Percentiles rank a stretch among this genome's conserved stretches.
Evolutionary conservation across 2,797 vertebrate genomes (phyloP).

Genomic region (Coluber constrictor): DNA sequence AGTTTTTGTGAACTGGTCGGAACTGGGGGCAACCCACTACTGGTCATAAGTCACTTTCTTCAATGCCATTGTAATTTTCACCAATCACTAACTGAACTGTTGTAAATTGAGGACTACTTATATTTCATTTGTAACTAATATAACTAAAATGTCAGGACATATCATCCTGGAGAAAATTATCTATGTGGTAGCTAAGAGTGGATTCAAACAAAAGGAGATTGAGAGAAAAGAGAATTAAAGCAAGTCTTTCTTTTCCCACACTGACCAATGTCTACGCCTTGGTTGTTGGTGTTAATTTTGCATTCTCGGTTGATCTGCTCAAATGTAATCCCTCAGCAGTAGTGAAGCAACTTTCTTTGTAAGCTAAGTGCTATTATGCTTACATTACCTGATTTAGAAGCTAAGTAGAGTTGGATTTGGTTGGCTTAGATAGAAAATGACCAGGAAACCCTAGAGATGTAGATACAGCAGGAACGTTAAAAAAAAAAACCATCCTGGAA

Average conservation of each 20-base stretch:
- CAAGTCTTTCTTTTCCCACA: neutral
- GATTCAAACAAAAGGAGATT: neutral
- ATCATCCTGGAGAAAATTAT: neutral
- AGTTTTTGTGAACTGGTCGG: fast-evolving
- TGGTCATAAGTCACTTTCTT: too few species aligned
- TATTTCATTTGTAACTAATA: neutral
- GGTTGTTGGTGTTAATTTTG: neutral
- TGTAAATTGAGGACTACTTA: too few species aligned
- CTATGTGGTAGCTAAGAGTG: neutral
- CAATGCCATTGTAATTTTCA: too few species aligned
- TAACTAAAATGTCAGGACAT: neutral
- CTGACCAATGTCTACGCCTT: neutral
- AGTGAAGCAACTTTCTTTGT: neutral
- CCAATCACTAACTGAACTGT: too few species aligned
- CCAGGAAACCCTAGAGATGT: neutral
- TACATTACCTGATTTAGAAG: neutral
- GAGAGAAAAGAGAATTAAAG: neutral
- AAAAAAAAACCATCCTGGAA: neutral
- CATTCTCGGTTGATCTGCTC: neutral
- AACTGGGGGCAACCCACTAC: too few species aligned
- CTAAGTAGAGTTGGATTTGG: neutral
- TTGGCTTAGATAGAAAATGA: neutral
- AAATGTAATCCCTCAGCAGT: neutral
- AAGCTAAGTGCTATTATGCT: neutral
- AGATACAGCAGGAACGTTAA: neutral